Base-by-base conservation (phyloP, 1,140 invertebrate species). In the Pygmarrhopalites habei region DNA sequence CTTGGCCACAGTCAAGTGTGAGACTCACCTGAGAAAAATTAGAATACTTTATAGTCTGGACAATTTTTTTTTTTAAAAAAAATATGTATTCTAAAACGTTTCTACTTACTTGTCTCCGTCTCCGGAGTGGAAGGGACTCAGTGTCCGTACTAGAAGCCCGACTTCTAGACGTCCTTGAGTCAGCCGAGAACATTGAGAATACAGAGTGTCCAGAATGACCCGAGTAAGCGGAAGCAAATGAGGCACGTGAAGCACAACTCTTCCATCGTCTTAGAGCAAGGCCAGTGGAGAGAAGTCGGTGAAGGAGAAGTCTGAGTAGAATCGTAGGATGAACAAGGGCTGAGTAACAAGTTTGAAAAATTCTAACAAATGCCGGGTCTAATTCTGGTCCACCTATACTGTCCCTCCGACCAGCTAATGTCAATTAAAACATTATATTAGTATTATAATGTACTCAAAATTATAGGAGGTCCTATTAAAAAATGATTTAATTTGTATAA, bases 311-410 rank as follows among this genome's bases (percentile, higher is more conserved):
- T 12, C 83, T 74, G 15, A 85, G 71, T 12, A 85, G 74, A 17
- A 85, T 82, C 4, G 84, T 73, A 0, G 83, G 83, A 69, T 81
- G 81, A 29, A 84, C 74, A 17, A 82, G 73, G 59, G 79, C 75
- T 1, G 82, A 81, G 44, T 82, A 77, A 58, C 76, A 77, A 2
- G 76, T 72, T 44, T 80, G 69, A 60, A 79, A 77, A n/a, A 67
- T 73, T 46, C 74, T 73, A 2, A 75, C 74, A 58, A 78, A 76
- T 35, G 70, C 60, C 5, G 72, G 63, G 60, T 71, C 69, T 28
- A 71, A 39, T 21, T 71, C 69, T 23, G 69, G 69, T 35, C 69
- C 69, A 5, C 69, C 69, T n/a, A 71, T 64, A 26, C 69, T 71
- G 46, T 71, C 66, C 14, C 69, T 30, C 29, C 69, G 66, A 25